Evolutionary conservation across 2,797 vertebrate species (phyloP).

Genomic region (Oryzias dopingdopingensis): DNA sequence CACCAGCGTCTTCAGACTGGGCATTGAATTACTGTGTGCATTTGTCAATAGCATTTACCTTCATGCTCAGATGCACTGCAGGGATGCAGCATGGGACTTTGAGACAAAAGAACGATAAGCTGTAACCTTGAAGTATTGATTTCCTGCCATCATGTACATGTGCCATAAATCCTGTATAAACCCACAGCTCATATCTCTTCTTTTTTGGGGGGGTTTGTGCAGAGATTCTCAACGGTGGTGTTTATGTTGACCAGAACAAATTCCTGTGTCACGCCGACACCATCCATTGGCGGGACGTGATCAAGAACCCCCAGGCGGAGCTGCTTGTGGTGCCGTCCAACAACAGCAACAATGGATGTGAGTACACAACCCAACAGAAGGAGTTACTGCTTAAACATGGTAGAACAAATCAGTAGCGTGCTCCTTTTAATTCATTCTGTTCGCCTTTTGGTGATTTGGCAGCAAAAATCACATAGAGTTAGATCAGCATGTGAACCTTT

Average conservation of each 20-base stretch:
- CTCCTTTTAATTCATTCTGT: slow-evolving; percentile 34
- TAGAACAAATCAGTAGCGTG: slow-evolving; percentile 1
- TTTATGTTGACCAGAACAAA: slow-evolving; percentile 97
- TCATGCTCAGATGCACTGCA: slow-evolving; percentile 59
- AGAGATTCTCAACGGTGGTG: slow-evolving; percentile 96
- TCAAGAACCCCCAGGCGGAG: slow-evolving; percentile 91
- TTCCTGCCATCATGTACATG: slow-evolving; percentile 55
- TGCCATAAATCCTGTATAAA: slow-evolving; percentile 33
- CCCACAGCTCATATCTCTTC: slow-evolving; percentile 29
- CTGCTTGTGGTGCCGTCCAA: slow-evolving; percentile 93
- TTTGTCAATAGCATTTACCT: slow-evolving; percentile 70
- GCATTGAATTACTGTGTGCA: slow-evolving; percentile 54
- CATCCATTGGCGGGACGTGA: slow-evolving; percentile 97
- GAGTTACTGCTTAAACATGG: not conserved
- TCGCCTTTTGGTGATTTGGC: slow-evolving; percentile 57
- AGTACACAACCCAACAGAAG: slow-evolving; percentile 45
- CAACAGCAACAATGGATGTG: slow-evolving; percentile 88
- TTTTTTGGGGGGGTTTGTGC: slow-evolving; percentile 18
- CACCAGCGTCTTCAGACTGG: slow-evolving; percentile 39
- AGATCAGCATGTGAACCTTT: slow-evolving; percentile 61
- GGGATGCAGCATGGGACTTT: slow-evolving; percentile 38
- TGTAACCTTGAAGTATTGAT: slow-evolving; percentile 74
- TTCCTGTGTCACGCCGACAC: slow-evolving; percentile 96
- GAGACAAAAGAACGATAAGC: slow-evolving; percentile 46
- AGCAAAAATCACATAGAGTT: slow-evolving; percentile 63